phyloP scores from a whole-genome alignment of 2,888 invertebrate genomes.

The Boloria euphrosyne region DNA sequence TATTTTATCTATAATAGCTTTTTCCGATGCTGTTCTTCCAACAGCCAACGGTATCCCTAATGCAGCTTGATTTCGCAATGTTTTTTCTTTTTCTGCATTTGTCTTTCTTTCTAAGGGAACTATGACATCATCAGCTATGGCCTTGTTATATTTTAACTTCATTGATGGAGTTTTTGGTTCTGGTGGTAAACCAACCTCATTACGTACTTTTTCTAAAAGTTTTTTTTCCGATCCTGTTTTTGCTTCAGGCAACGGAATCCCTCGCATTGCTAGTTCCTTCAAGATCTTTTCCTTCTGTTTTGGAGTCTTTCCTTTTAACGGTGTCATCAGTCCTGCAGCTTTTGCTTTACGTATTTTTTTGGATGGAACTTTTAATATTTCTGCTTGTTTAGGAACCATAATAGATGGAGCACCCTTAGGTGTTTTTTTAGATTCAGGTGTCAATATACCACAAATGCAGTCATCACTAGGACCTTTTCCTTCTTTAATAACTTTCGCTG shows the following conservation, averaged over 20 bases:
- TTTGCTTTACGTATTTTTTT: slow-evolving; percentile 41
- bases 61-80: slow-evolving; percentile 42
- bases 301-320: slow-evolving; percentile 32
- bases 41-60: slow-evolving; percentile 47
- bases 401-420: slow-evolving; percentile 31
- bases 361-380: slow-evolving; percentile 28
- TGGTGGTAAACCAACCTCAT: slow-evolving; percentile 37
- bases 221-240: slow-evolving; percentile 44
- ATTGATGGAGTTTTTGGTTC: slow-evolving; percentile 40
- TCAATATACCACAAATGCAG: slow-evolving; percentile 48
- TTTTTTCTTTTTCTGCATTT: slow-evolving; percentile 45
- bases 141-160: slow-evolving; percentile 40
- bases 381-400: slow-evolving; percentile 26
- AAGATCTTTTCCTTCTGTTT: slow-evolving; percentile 40
- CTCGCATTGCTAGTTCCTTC: slow-evolving; percentile 33
- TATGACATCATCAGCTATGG: slow-evolving; percentile 43
- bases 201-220: slow-evolving; percentile 43
- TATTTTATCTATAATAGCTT: slow-evolving; percentile 45
- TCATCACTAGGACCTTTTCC: slow-evolving; percentile 50
- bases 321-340: slow-evolving; percentile 43
- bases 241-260: slow-evolving; percentile 39
- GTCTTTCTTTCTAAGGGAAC: slow-evolving; percentile 49
- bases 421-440: slow-evolving; percentile 42
- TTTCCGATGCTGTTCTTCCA: slow-evolving; percentile 48
- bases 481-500: slow-evolving; percentile 47